phyloP scores from a whole-genome alignment of 2,888 invertebrate genomes.

The Lasioglossum marginatum region DNA sequence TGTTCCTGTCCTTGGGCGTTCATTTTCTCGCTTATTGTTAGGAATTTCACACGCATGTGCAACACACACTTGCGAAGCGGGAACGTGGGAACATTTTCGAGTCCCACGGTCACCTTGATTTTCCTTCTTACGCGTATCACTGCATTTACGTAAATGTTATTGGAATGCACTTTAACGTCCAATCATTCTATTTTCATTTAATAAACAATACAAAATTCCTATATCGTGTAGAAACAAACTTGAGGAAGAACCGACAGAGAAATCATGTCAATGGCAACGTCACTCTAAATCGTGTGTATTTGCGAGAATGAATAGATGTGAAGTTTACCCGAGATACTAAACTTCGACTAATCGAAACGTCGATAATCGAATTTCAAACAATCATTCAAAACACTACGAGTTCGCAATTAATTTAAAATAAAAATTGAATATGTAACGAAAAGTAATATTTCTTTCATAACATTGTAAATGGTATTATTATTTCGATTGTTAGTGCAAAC shows the following conservation, averaged over 20 bases:
- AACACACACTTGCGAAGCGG: slow-evolving; percentile 69
- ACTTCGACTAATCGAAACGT: slow-evolving; percentile 53
- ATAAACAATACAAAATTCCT: neutral
- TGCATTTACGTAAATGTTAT: neutral
- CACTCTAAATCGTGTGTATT: slow-evolving; percentile 31
- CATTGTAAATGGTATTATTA: neutral
- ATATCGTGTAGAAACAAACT: neutral
- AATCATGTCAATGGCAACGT: slow-evolving; percentile 14
- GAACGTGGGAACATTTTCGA: slow-evolving; percentile 83
- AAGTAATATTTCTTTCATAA: slow-evolving; percentile 7
- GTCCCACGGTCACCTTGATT: slow-evolving; percentile 69
- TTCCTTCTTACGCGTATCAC: slow-evolving; percentile 22
- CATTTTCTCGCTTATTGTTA: slow-evolving; percentile 73
- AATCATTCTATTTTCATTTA: neutral
- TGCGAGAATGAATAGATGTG: slow-evolving; percentile 34
- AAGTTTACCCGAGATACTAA: slow-evolving; percentile 16
- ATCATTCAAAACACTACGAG: slow-evolving; percentile 30
- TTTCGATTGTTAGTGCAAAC: neutral
- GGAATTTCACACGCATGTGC: slow-evolving; percentile 76
- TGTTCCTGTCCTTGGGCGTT: slow-evolving; percentile 86
- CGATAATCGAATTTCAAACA: slow-evolving; percentile 27
- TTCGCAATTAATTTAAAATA: neutral
- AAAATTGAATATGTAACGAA: neutral
- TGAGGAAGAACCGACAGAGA: neutral
- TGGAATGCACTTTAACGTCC: neutral